These are phyloP conservation scores for Gambusia affinis DNA, from an alignment of 2,113 vertebrate genomes.

Conservation along the genomic window DNA sequence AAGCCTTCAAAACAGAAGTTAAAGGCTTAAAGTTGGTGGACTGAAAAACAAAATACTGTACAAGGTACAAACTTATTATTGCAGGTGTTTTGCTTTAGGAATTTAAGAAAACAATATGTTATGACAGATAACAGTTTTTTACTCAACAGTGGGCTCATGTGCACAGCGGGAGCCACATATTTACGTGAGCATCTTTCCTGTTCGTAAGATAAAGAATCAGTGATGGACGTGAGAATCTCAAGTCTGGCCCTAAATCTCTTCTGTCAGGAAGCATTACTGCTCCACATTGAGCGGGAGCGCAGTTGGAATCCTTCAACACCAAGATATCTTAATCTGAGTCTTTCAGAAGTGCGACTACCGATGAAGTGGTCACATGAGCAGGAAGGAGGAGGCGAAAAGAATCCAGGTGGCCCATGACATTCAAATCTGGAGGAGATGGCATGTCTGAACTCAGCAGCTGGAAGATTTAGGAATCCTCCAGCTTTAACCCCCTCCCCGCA, in stretches of 20 bases:
- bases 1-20: background rate
- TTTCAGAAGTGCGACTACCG: constrained; percentile 63
- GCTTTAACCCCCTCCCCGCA: constrained; percentile 28
- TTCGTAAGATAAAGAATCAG: constrained; percentile 60
- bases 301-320: constrained; percentile 68
- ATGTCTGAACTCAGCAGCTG: constrained; percentile 66
- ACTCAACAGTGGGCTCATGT: background rate
- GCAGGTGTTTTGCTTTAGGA: background rate
- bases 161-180: constrained; percentile 32
- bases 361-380: constrained; percentile 71
- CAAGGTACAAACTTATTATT: background rate
- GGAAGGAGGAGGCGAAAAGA: constrained; percentile 12
- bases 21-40: background rate
- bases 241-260: constrained; percentile 63
- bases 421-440: constrained; percentile 57
- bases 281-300: constrained; percentile 54
- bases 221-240: constrained; percentile 70
- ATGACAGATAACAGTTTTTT: background rate
- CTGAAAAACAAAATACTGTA: background rate
- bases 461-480: constrained; percentile 8
- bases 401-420: constrained; percentile 73
- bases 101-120: background rate
- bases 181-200: constrained; percentile 69
- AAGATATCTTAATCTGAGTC: constrained; percentile 78
- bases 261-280: constrained; percentile 80